These are phyloP conservation scores for Galerucella nymphaeae DNA, from an alignment of 2,888 invertebrate genomes.

Conservation along the genomic window DNA sequence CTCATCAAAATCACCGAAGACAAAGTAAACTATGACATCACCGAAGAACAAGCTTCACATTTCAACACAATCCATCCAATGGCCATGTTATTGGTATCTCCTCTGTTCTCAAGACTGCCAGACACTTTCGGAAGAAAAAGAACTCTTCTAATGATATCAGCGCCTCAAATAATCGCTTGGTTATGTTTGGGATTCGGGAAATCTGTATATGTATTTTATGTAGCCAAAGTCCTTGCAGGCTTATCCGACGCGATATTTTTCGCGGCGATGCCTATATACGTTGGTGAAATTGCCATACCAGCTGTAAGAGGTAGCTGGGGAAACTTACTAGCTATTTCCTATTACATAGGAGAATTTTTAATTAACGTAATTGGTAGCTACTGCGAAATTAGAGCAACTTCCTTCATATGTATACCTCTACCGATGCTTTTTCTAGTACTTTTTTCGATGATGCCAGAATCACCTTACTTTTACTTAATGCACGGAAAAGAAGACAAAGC, in stretches of 20 bases:
- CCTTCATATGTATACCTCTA: constrained; percentile 69
- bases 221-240: constrained; percentile 52
- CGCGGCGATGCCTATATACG: constrained; percentile 52
- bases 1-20: constrained; percentile 55
- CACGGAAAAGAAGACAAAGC: constrained; percentile 52
- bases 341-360: constrained; percentile 54
- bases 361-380: constrained; percentile 68
- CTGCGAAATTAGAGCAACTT: constrained; percentile 67
- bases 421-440: constrained; percentile 69
- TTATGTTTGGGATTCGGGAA: constrained; percentile 49
- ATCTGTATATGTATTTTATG: constrained; percentile 54
- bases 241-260: constrained; percentile 53
- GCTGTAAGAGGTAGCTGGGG: constrained; percentile 57
- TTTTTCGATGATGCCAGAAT: constrained; percentile 73
- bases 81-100: constrained; percentile 48
- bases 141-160: constrained; percentile 50
- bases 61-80: constrained; percentile 57
- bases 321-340: constrained; percentile 49
- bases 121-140: constrained; percentile 55
- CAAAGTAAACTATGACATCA: constrained; percentile 53
- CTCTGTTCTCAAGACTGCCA: constrained; percentile 51
- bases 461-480: constrained; percentile 55
- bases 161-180: constrained; percentile 53
- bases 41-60: constrained; percentile 57
- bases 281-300: constrained; percentile 56